Evolutionary conservation across 2,113 vertebrate genomes (phyloP).

Genomic region (Poicephalus meyeri): DNA sequence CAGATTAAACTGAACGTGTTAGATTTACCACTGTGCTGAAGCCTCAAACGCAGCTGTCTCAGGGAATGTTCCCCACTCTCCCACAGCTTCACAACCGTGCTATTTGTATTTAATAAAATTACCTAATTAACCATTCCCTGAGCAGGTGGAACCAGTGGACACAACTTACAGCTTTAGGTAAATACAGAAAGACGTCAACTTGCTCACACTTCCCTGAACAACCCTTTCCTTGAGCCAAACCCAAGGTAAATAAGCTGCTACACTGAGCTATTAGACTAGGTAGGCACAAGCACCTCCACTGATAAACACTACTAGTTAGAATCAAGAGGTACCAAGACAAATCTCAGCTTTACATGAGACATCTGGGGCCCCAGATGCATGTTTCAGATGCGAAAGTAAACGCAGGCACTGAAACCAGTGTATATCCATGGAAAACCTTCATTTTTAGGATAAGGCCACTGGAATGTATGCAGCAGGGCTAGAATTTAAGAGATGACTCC

Average conservation of each 20-base stretch:
- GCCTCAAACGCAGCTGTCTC: not conserved
- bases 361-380: not conserved
- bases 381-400: not conserved
- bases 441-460: not conserved
- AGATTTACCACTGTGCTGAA: not conserved
- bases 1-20: not conserved
- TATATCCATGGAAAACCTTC: not conserved
- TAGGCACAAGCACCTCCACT: not conserved
- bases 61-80: not conserved
- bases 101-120: not conserved
- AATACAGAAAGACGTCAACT: not conserved
- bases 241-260: not conserved
- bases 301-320: not conserved
- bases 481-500: not conserved
- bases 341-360: not conserved
- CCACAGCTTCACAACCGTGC: not conserved
- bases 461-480: not conserved
- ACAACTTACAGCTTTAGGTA: not conserved
- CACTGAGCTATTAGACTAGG: not conserved
- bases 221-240: not conserved
- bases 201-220: not conserved
- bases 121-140: not conserved
- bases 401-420: not conserved
- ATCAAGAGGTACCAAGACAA: not conserved
- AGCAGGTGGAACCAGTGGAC: not conserved